These are phyloP conservation scores for Pteronura brasiliensis DNA, from an alignment of 2,113 vertebrate species.

Conservation along the genomic window DNA sequence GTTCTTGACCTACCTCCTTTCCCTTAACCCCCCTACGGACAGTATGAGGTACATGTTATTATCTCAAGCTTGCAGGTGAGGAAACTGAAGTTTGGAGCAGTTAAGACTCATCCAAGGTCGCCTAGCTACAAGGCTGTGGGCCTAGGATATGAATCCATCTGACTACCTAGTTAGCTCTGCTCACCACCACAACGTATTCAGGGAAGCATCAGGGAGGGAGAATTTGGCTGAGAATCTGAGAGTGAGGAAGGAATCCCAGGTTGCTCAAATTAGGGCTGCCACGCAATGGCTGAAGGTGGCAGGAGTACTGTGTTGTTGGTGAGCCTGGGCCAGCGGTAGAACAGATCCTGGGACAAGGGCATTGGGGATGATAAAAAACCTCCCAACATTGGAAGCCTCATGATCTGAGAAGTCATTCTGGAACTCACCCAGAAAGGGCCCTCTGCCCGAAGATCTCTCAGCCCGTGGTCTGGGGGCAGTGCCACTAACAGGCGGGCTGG, in stretches of 20 bases:
- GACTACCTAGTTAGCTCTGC: not conserved
- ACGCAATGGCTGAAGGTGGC: not conserved
- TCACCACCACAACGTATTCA: not conserved
- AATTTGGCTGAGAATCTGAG: not conserved
- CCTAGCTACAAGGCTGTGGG: not conserved
- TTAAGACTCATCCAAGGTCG: not conserved
- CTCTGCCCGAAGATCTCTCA: not conserved
- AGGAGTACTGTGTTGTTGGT: too few relatives aligned
- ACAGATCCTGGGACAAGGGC: not conserved
- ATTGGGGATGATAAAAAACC: not conserved
- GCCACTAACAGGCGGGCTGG: not conserved
- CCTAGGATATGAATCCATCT: not conserved
- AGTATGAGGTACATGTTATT: not conserved
- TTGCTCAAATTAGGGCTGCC: not conserved
- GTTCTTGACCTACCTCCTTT: not conserved
- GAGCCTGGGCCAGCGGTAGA: not conserved
- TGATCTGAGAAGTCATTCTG: not conserved
- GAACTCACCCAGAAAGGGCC: not conserved
- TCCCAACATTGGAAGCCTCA: not conserved
- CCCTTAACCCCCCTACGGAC: not conserved
- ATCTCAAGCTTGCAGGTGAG: not conserved
- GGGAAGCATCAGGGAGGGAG: not conserved
- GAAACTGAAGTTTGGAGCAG: not conserved
- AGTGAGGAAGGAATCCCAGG: not conserved
- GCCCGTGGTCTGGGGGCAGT: not conserved